Evolutionary conservation across 2,888 invertebrate species (phyloP), one percentile per base, ranked within the genome.

Genomic region (Hemistola chrysoprasaria): DNA sequence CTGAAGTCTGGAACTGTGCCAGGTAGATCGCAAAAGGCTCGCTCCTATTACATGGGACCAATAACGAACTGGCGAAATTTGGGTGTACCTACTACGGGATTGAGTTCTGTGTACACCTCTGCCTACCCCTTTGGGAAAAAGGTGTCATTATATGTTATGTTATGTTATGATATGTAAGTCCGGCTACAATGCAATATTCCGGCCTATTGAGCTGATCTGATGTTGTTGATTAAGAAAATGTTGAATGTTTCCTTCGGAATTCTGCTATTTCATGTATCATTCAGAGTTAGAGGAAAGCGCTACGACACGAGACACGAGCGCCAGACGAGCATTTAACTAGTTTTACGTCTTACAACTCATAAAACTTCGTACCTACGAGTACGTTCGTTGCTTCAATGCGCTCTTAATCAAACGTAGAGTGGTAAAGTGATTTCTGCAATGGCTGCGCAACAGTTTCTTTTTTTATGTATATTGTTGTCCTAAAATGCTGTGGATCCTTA

Each of bases 321-420:
- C 67, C 57, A 65, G 63, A 65, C 64, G 62, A 71, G 62, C 62
- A 60, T 71, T 67, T 65, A 66, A 61, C 65, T 60, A 59, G 61
- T 76, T 80, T 75, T 77, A 75, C 69, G 66, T 72, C 67, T 66
- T 62, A 62, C 66, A 63, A 66, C 71, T 71, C 71, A 66, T 75
- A 76, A 79, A 80, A 76, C 62, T 65, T 60, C 44, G 56, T 64
- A 59, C 58, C 53, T 65, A 64, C 65, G 51, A 43, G 56, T 64
- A 59, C 58, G 53, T 65, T 64, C 65, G 51, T 60, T 61, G 56
- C 50, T 65, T 54, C 54, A 50, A 49, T 56, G 51, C 49, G 51
- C 51, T 57, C 51, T 57, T 56, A 56, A 59, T 62, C 53, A 48
- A 50, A 49, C 30, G 29, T 31, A 35, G 41, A 50, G 46, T 46